A percentile compares a stretch with the other conserved stretches of the same genome.
These are phyloP conservation scores for Choristoneura fumiferana DNA, from an alignment of 1,140 invertebrate genomes.

Conservation along the genomic window DNA sequence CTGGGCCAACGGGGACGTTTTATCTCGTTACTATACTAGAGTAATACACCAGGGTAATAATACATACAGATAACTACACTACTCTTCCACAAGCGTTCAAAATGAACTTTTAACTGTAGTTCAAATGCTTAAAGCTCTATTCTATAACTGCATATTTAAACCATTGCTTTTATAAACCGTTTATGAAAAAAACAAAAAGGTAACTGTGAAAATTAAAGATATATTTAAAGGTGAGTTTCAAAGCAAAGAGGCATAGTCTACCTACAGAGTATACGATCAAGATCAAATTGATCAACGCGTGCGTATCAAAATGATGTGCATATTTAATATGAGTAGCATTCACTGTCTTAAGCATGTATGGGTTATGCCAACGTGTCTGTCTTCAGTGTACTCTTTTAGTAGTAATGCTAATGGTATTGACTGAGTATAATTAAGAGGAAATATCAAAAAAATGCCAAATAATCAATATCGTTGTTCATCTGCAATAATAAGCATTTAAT, in stretches of 20 bases:
- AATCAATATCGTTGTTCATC: conserved; percentile 32
- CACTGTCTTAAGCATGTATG: conserved; percentile 24
- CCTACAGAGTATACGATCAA: conserved; percentile 6
- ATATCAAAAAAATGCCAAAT: conserved; percentile 42
- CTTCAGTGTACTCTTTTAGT: conserved; percentile 28
- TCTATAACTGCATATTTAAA: conserved; percentile 1
- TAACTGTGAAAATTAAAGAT: not conserved
- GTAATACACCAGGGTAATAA: conserved; percentile 54
- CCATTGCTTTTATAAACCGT: conserved; percentile 2
- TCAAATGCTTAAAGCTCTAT: conserved; percentile 28
- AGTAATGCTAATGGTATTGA: conserved; percentile 60
- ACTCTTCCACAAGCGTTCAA: conserved; percentile 30
- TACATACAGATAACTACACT: conserved; percentile 32
- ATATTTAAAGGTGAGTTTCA: not conserved
- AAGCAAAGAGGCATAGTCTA: conserved; percentile 5
- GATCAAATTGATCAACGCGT: not conserved
- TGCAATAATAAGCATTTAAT: conserved; percentile 70
- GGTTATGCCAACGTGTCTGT: conserved; percentile 25
- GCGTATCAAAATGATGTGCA: conserved; percentile 1
- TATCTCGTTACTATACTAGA: conserved; percentile 30
- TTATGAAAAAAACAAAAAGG: not conserved
- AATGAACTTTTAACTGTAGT: conserved; percentile 31
- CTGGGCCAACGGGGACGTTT: conserved; percentile 19
- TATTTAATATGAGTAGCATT: not conserved
- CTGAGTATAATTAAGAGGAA: conserved; percentile 71